Conservation (phyloP, 2,113 vertebrate species). For the Prinia subflava region DNA sequence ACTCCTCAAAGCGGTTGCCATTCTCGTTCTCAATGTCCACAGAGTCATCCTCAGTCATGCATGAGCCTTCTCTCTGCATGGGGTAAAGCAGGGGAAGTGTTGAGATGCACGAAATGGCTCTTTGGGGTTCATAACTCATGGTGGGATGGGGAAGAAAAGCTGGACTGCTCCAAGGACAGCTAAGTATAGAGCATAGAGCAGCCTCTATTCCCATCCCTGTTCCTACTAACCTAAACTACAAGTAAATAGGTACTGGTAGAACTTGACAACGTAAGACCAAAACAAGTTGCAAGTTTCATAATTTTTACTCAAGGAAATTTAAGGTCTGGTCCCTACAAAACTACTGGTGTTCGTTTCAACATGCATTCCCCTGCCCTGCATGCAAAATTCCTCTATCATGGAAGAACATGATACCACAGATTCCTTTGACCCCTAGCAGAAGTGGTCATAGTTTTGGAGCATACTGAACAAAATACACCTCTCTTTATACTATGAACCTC, state of each 20-base stretch:
- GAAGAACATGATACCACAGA: not conserved
- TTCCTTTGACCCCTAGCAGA: not conserved
- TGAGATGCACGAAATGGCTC: not conserved
- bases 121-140: not conserved
- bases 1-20: slow-evolving; percentile 94
- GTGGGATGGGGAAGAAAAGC: not conserved
- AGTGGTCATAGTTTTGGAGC: not conserved
- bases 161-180: not conserved
- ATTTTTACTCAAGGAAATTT: not conserved
- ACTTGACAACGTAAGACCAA: not conserved
- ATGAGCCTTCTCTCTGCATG: slow-evolving; percentile 90
- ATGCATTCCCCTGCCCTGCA: not conserved
- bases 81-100: slow-evolving; percentile 36
- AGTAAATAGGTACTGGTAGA: not conserved
- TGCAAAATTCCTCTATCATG: not conserved
- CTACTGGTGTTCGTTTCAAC: not conserved
- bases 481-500: not conserved
- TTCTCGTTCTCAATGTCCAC: slow-evolving; percentile 94
- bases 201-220: not conserved
- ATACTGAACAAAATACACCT: not conserved
- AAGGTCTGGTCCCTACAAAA: not conserved
- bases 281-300: not conserved
- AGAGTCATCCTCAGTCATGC: slow-evolving; percentile 90
- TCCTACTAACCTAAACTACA: not conserved
- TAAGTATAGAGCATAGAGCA: not conserved